Conservation (phyloP, 2,888 invertebrate genomes). For the Pelosia muscerda region DNA sequence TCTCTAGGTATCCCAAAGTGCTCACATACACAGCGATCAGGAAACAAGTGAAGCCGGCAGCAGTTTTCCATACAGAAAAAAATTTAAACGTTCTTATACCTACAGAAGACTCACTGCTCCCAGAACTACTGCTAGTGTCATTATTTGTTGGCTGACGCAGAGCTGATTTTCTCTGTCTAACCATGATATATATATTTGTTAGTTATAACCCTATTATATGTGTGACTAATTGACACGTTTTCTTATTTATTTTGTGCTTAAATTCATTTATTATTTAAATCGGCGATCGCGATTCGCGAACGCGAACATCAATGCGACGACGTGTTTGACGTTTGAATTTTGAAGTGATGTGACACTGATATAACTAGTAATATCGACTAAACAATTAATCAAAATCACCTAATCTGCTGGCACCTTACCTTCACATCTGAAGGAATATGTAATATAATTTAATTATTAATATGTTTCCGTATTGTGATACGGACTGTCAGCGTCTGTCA, state of each 20-base stretch:
- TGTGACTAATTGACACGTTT: slow-evolving; percentile 57
- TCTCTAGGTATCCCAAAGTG: slow-evolving; percentile 94
- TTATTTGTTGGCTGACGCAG: slow-evolving; percentile 62
- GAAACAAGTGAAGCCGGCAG: slow-evolving; percentile 88
- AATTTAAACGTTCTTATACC: slow-evolving; percentile 59
- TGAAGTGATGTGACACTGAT: slow-evolving; percentile 23
- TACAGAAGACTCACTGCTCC: slow-evolving; percentile 58
- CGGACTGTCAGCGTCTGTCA: no score
- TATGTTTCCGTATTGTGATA: no score
- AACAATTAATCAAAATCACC: not conserved
- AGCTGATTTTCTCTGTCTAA: slow-evolving; percentile 68
- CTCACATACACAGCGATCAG: slow-evolving; percentile 91
- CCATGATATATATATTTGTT: slow-evolving; percentile 60
- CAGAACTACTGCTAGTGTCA: slow-evolving; percentile 73
- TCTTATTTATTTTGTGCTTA: slow-evolving; percentile 41
- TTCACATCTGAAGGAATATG: not conserved
- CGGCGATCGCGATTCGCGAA: slow-evolving; percentile 31
- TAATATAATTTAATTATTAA: no score
- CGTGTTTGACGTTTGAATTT: slow-evolving; percentile 42
- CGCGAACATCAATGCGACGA: slow-evolving; percentile 40
- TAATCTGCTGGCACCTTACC: not conserved
- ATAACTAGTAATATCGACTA: not conserved
- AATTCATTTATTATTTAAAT: slow-evolving; percentile 37
- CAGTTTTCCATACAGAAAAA: slow-evolving; percentile 86
- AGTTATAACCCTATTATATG: slow-evolving; percentile 42